Conservation (phyloP, 2,797 vertebrate species). For the Aselliscus stoliczkanus region DNA sequence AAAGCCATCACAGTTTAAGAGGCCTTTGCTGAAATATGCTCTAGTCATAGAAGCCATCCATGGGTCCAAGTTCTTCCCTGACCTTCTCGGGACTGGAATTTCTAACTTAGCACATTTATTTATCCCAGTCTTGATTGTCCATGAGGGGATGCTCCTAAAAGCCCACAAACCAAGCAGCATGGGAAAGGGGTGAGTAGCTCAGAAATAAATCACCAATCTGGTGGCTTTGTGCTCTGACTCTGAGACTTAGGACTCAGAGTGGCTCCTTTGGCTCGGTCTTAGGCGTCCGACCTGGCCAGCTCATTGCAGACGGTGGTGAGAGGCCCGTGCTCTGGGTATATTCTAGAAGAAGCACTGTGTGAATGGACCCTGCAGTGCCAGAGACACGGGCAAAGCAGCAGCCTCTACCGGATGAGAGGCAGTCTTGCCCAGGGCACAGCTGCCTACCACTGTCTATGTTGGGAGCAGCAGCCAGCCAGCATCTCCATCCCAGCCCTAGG, state of each 20-base stretch:
- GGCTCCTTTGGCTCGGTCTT: background rate
- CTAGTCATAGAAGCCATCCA: background rate
- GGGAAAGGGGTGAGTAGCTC: background rate
- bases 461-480: background rate
- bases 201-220: background rate
- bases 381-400: background rate
- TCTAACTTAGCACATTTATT: constrained; percentile 16
- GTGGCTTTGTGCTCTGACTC: background rate
- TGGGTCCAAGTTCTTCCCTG: background rate
- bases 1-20: background rate
- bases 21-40: background rate
- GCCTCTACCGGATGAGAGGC: accelerated
- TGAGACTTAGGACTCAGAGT: background rate
- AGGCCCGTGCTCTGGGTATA: background rate
- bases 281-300: background rate
- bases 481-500: background rate
- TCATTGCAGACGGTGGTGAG: background rate
- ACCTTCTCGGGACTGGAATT: background rate
- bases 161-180: background rate
- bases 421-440: accelerated
- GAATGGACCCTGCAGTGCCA: background rate
- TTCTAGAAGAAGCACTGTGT: background rate
- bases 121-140: background rate
- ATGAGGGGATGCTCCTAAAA: background rate
- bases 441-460: background rate